Evolutionary conservation across 1,140 invertebrate species (phyloP).

Genomic region (Habropoda laboriosa): DNA sequence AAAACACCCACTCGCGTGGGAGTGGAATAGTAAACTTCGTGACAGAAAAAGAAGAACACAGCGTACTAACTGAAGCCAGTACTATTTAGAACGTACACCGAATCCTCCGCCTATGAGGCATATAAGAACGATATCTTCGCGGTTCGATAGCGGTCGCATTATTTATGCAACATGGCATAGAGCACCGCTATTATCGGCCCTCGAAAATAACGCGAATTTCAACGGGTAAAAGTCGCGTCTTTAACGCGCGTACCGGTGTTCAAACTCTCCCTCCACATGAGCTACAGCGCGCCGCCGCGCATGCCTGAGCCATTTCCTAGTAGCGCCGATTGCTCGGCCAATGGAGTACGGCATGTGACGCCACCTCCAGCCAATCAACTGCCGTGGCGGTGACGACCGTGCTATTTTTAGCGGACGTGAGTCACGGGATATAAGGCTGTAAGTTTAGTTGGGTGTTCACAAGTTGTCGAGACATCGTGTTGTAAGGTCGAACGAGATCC

Average conservation of each 20-base stretch:
- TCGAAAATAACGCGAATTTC: constrained; percentile 34
- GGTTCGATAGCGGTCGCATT: background rate
- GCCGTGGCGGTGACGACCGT: constrained; percentile 72
- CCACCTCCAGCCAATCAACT: constrained; percentile 74
- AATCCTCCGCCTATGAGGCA: background rate
- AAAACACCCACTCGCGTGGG: constrained; percentile 33
- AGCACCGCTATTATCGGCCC: background rate
- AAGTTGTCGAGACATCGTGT: constrained; percentile 74
- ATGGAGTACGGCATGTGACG: constrained; percentile 67
- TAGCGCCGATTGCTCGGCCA: constrained; percentile 62
- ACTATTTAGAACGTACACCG: background rate
- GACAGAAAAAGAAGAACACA: background rate
- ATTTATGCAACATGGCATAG: constrained; percentile 7
- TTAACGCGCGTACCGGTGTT: constrained; percentile 56
- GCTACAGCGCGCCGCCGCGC: constrained; percentile 33
- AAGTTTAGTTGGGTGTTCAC: constrained; percentile 76
- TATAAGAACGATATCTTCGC: background rate
- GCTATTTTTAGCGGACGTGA: constrained; percentile 80
- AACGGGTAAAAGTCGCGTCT: constrained; percentile 32
- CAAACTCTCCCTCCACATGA: constrained; percentile 61
- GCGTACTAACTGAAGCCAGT: background rate
- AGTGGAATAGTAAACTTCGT: constrained; percentile 25
- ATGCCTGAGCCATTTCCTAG: constrained; percentile 64
- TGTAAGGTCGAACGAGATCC: constrained; percentile 53
- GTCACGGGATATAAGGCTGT: constrained; percentile 81